Evolutionary conservation across 37 sponge, comb jelly and placozoan genomes (phyloP).

Genomic region (Aplysina aerophoba): DNA sequence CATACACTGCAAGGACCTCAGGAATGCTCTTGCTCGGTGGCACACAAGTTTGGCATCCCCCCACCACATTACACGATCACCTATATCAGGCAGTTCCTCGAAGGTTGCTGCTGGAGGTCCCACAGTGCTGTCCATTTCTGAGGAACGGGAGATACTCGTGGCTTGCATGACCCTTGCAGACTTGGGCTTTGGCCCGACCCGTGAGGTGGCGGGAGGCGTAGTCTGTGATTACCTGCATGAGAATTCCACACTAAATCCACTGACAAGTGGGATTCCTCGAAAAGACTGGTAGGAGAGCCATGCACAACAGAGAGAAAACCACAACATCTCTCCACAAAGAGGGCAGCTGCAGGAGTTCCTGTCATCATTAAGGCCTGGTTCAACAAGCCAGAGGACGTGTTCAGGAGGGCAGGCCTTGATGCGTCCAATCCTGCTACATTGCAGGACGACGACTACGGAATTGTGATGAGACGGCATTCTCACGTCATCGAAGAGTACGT

Average conservation of each 20-base stretch:
- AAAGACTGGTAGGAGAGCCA: slow-evolving; percentile 43
- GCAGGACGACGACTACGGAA: slow-evolving; percentile 25
- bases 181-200: slow-evolving; percentile 49
- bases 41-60: no score
- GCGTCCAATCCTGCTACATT: background rate
- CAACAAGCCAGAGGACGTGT: background rate
- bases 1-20: no score
- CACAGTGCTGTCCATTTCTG: slow-evolving; percentile 35
- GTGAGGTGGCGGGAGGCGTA: background rate
- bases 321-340: background rate
- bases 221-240: slow-evolving; percentile 28
- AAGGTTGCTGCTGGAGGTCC: slow-evolving; percentile 36
- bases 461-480: slow-evolving; percentile 32
- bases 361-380: background rate
- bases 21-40: no score
- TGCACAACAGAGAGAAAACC: slow-evolving; percentile 22
- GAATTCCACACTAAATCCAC: background rate
- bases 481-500: no score
- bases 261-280: slow-evolving; percentile 13
- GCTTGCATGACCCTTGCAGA: slow-evolving; percentile 46
- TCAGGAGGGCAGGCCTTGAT: background rate
- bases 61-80: background rate
- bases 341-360: background rate
- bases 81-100: background rate
- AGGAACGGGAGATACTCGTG: slow-evolving; percentile 56